Evolutionary conservation across 2,113 vertebrate species (phyloP).

Genomic region (Pyrgilauda ruficollis): DNA sequence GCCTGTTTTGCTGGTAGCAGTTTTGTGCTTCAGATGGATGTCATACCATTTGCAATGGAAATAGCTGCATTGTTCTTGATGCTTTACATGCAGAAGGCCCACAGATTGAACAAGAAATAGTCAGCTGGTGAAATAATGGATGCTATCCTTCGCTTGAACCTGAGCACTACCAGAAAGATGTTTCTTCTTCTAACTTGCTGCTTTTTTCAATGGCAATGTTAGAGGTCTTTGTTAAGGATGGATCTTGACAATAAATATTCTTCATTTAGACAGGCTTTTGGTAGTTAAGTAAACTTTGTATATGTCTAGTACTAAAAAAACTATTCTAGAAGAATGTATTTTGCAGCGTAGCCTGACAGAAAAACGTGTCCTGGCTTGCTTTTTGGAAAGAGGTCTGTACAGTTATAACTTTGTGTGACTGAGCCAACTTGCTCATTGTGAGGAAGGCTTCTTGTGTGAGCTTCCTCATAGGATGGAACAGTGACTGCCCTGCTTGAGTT

Average conservation of each 20-base stretch:
- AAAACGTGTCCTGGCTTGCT: neutral
- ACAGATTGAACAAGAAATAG: constrained; percentile 20
- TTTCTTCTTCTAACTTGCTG: neutral
- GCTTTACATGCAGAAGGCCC: constrained; percentile 46
- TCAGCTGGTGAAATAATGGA: constrained; percentile 44
- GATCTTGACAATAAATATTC: neutral
- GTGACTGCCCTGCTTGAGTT: neutral
- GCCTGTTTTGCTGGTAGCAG: constrained; percentile 39
- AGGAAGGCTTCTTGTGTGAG: neutral
- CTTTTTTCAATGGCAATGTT: neutral
- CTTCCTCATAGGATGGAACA: neutral
- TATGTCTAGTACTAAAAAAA: neutral
- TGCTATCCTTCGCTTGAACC: neutral
- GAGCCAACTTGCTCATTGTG: neutral
- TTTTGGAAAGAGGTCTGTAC: neutral
- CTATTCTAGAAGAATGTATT: neutral
- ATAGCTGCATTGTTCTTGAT: constrained; percentile 31
- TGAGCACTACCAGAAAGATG: neutral
- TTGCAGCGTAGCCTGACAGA: neutral
- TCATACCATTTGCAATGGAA: constrained; percentile 59
- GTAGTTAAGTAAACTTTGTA: neutral
- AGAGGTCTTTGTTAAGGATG: neutral
- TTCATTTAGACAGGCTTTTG: neutral
- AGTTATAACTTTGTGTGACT: neutral
- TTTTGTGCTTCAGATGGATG: constrained; percentile 48